phyloP scores from a whole-genome alignment of 2,888 invertebrate species.

The Noctua fimbriata region DNA sequence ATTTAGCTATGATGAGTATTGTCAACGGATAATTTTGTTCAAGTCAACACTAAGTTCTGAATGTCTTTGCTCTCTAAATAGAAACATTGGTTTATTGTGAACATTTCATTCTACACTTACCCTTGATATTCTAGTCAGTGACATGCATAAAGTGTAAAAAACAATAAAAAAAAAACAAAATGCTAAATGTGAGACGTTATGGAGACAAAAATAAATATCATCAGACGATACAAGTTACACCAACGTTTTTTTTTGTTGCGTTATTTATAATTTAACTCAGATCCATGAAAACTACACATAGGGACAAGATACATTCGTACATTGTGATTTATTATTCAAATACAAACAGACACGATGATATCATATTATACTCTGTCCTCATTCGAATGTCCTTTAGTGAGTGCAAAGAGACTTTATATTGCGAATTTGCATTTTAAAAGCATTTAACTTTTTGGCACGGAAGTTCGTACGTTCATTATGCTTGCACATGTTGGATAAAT shows the following conservation, averaged over 20 bases:
- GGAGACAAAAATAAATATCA: no score
- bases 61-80: neutral
- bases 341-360: slow-evolving; percentile 47
- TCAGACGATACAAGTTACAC: neutral
- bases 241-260: neutral
- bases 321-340: slow-evolving; percentile 49
- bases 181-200: neutral
- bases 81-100: no score
- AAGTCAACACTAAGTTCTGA: neutral
- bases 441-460: slow-evolving; percentile 39
- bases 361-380: slow-evolving; percentile 44
- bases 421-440: slow-evolving; percentile 57
- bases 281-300: slow-evolving; percentile 15
- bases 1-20: neutral
- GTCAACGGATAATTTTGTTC: neutral
- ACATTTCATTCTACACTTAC: neutral
- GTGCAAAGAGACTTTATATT: slow-evolving; percentile 46
- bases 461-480: slow-evolving; percentile 19
- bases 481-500: slow-evolving; percentile 46
- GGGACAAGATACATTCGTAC: slow-evolving; percentile 28
- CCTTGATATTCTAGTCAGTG: neutral
- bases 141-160: neutral
- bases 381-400: slow-evolving; percentile 49
- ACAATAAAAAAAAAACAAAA: neutral
- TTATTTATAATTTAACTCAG: slow-evolving; percentile 1